Percentiles rank a stretch among this genome's conserved stretches.
phyloP scores from a whole-genome alignment of 2,113 vertebrate genomes.

The Pygoscelis adeliae region DNA sequence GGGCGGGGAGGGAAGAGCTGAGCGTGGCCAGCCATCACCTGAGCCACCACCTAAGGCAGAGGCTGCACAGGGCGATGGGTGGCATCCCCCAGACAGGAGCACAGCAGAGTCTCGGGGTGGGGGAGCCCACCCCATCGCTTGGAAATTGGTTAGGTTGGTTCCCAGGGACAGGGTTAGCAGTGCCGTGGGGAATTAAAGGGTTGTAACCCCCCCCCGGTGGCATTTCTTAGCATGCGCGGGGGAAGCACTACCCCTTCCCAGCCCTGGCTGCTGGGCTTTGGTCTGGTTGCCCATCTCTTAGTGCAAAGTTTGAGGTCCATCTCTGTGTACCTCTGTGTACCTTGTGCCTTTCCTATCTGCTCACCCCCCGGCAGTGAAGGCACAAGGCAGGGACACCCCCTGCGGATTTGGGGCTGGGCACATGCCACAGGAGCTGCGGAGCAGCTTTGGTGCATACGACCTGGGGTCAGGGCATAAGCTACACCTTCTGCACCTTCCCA shows the following conservation, averaged over 20 bases:
- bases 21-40: background rate
- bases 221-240: background rate
- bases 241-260: background rate
- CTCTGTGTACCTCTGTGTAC: background rate
- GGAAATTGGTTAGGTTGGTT: background rate
- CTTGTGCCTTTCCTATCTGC: background rate
- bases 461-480: background rate
- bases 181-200: background rate
- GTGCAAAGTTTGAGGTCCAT: background rate
- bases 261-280: background rate
- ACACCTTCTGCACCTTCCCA: background rate
- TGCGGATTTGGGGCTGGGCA: background rate
- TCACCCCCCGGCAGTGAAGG: background rate
- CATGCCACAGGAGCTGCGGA: accelerated
- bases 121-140: background rate
- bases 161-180: accelerated
- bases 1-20: background rate
- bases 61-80: background rate
- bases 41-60: accelerated
- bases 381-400: background rate
- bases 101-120: background rate
- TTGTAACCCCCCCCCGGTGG: accelerated
- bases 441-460: background rate
- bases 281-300: background rate
- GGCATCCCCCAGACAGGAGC: background rate